Percentiles rank a stretch among this genome's conserved stretches.
These are phyloP conservation scores for Diaprepes abbreviatus DNA, from an alignment of 2,888 invertebrate species.

Conservation along the genomic window DNA sequence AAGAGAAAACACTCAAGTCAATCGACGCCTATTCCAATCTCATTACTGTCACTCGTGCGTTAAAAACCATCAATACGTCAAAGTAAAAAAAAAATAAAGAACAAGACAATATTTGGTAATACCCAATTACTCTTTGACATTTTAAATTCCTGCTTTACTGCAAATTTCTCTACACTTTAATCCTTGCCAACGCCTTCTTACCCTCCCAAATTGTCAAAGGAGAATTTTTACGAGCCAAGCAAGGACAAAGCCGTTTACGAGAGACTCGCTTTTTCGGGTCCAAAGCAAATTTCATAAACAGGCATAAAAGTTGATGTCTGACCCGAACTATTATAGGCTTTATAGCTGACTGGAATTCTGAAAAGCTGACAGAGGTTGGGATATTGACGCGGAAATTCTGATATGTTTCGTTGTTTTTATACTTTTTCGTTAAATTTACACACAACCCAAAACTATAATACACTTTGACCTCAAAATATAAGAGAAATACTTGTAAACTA, in stretches of 20 bases:
- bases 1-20: too few relatives aligned
- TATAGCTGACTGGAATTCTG: not conserved
- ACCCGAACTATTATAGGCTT: conserved; percentile 11
- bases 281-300: conserved; percentile 11
- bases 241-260: conserved; percentile 10
- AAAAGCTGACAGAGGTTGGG: not conserved
- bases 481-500: too few relatives aligned
- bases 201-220: conserved; percentile 10
- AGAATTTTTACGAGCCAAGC: conserved; percentile 7
- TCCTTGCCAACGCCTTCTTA: conserved; percentile 2
- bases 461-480: too few relatives aligned
- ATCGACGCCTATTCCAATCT: too few relatives aligned
- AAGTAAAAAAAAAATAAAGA: not conserved
- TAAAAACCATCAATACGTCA: not conserved
- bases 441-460: too few relatives aligned
- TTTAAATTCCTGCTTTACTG: conserved; percentile 9
- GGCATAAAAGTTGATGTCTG: conserved; percentile 10
- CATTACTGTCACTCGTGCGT: too few relatives aligned
- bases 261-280: not conserved
- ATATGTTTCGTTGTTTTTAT: not conserved
- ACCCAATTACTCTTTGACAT: conserved; percentile 8
- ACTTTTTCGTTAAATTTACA: too few relatives aligned
- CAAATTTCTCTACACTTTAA: conserved; percentile 10
- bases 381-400: not conserved
- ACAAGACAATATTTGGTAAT: not conserved